These are phyloP conservation scores for Dynastes maya DNA, from an alignment of 2,888 invertebrate genomes.

Conservation along the genomic window DNA sequence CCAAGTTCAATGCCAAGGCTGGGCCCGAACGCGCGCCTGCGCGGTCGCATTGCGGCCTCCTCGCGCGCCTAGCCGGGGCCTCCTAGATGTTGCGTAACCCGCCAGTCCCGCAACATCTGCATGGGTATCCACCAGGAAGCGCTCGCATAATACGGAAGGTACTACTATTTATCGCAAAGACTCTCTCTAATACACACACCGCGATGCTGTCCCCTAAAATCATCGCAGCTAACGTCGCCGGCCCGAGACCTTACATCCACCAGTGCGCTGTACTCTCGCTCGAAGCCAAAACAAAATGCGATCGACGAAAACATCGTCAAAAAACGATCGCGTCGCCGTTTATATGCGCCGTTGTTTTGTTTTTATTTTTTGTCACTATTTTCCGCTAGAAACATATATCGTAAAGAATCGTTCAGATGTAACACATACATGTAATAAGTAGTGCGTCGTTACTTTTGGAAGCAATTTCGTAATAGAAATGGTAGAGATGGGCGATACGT, in stretches of 20 bases:
- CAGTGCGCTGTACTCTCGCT: background rate
- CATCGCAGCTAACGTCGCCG: background rate
- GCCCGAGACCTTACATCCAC: background rate
- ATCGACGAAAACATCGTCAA: conserved; percentile 15
- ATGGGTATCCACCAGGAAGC: conserved; percentile 61
- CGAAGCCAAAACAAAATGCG: conserved; percentile 25
- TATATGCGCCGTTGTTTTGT: conserved; percentile 25
- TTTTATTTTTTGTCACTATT: conserved; percentile 1
- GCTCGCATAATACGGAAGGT: conserved; percentile 41
- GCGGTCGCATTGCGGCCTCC: conserved; percentile 76
- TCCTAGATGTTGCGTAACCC: conserved; percentile 64
- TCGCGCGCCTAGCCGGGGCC: conserved; percentile 64
- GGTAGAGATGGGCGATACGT: conserved; percentile 28
- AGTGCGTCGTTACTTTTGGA: conserved; percentile 15
- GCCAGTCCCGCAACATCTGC: conserved; percentile 64
- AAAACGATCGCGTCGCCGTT: conserved; percentile 60
- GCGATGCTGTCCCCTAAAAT: conserved; percentile 2
- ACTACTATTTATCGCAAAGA: conserved; percentile 6
- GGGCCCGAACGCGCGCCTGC: conserved; percentile 69
- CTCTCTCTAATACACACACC: background rate
- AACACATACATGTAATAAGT: conserved; percentile 8
- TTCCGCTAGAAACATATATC: background rate
- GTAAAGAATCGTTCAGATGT: background rate
- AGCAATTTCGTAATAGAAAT: background rate
- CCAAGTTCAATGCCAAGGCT: conserved; percentile 89